phyloP scores from a whole-genome alignment of 2,113 vertebrate genomes.

The Larimichthys polyactis region DNA sequence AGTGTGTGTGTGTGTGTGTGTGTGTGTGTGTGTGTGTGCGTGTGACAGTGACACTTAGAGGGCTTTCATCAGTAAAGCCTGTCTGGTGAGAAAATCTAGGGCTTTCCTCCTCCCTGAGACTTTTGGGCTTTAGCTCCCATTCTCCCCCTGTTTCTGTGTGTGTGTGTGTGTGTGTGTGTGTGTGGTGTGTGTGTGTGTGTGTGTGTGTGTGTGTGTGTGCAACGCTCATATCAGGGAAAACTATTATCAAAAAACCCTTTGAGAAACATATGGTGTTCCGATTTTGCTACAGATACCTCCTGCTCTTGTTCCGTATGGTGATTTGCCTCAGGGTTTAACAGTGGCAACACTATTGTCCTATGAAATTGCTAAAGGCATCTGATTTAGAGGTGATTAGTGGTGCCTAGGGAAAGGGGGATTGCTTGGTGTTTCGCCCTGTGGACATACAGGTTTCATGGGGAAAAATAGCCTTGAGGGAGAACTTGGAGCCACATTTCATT shows the following conservation, averaged over 20 bases:
- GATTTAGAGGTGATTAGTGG: conserved; percentile 72
- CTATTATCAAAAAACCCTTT: conserved; percentile 64
- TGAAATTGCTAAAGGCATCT: conserved; percentile 69
- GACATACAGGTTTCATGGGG: conserved; percentile 60
- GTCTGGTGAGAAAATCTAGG: conserved; percentile 47
- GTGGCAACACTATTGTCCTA: conserved; percentile 62
- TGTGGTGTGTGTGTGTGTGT: conserved; percentile 16
- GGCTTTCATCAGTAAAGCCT: conserved; percentile 38
- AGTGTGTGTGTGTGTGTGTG: neutral
- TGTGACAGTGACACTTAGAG: conserved; percentile 15
- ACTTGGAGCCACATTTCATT: conserved; percentile 55
- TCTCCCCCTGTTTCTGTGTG: neutral
- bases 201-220: conserved; percentile 26
- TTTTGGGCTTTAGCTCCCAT: neutral
- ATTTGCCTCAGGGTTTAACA: conserved; percentile 69
- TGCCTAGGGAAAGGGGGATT: conserved; percentile 43
- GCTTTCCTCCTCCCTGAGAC: conserved; percentile 40
- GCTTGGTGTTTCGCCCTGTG: conserved; percentile 60
- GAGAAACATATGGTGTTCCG: conserved; percentile 81
- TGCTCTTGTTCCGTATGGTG: conserved; percentile 54
- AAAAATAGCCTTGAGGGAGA: conserved; percentile 59
- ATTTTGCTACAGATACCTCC: conserved; percentile 69
- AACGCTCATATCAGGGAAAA: conserved; percentile 43
- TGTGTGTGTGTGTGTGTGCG: neutral
- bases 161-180: conserved; percentile 27